These are phyloP conservation scores for Eurystomus gularis DNA, from an alignment of 2,113 vertebrate genomes.

Conservation along the genomic window DNA sequence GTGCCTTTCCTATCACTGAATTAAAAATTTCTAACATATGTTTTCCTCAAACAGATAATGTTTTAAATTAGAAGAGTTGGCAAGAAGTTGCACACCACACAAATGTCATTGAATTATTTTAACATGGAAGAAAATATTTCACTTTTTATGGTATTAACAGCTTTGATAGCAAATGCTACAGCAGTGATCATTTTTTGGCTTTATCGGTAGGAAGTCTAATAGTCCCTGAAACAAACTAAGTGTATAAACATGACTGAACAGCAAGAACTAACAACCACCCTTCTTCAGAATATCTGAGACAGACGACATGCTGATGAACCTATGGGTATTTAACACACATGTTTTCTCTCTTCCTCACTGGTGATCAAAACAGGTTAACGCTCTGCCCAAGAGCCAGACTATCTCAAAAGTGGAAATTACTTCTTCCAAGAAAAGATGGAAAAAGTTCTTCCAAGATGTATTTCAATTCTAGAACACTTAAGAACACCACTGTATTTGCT, in stretches of 20 bases:
- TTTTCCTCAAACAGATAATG: constrained; percentile 72
- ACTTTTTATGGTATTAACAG: constrained; percentile 13
- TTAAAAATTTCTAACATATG: constrained; percentile 78
- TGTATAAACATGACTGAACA: neutral
- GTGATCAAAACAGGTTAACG: neutral
- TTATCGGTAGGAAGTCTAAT: constrained; percentile 13
- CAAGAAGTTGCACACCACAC: constrained; percentile 66
- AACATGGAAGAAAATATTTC: constrained; percentile 57
- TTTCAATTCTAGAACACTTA: neutral
- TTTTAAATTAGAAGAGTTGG: constrained; percentile 70
- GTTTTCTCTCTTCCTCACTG: neutral
- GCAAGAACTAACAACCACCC: neutral
- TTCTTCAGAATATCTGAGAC: neutral
- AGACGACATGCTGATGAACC: neutral
- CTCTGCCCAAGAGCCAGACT: neutral
- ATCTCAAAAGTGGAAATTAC: neutral
- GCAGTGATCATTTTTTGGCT: constrained; percentile 9
- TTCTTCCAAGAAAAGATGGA: neutral
- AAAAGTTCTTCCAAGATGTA: neutral
- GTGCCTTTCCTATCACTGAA: constrained; percentile 78
- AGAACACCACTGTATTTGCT: neutral
- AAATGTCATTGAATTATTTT: constrained; percentile 72
- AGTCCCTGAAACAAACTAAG: neutral
- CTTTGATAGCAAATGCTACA: constrained; percentile 23
- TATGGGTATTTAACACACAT: neutral